A percentile compares a stretch with the other conserved stretches of the same genome.
These are phyloP conservation scores for Cheirogaleus medius DNA, from an alignment of 2,113 vertebrate species.

Conservation along the genomic window DNA sequence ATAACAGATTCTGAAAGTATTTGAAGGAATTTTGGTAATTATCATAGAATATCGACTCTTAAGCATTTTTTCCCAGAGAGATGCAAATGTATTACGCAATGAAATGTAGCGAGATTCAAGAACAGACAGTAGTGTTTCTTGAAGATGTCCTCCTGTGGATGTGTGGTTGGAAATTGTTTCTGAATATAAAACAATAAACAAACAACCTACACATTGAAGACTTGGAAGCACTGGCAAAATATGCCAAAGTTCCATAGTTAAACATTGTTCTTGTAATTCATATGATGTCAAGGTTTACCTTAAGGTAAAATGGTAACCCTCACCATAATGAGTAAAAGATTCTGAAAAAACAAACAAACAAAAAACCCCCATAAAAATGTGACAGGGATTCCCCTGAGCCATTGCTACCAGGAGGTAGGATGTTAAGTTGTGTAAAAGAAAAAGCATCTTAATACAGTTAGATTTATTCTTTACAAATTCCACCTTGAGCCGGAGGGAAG, in stretches of 20 bases:
- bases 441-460: not conserved
- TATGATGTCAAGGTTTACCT: not conserved
- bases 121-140: not conserved
- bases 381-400: not conserved
- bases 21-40: not conserved
- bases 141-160: not conserved
- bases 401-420: not conserved
- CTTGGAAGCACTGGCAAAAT: not conserved
- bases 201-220: not conserved
- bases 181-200: not conserved
- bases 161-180: not conserved
- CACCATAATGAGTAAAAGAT: not conserved
- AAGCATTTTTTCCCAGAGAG: not conserved
- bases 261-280: not conserved
- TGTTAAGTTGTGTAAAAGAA: conserved; percentile 3
- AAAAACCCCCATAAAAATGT: not conserved
- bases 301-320: not conserved
- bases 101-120: not conserved
- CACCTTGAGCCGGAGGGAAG: not conserved
- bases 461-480: conserved; percentile 36
- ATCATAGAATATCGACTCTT: not conserved
- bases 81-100: not conserved
- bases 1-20: not conserved
- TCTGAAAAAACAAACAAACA: not conserved
- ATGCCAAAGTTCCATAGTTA: not conserved